Evolutionary conservation across 64 coral and sea anemone genomes (phyloP).

Genomic region (Actinia tenebrosa): DNA sequence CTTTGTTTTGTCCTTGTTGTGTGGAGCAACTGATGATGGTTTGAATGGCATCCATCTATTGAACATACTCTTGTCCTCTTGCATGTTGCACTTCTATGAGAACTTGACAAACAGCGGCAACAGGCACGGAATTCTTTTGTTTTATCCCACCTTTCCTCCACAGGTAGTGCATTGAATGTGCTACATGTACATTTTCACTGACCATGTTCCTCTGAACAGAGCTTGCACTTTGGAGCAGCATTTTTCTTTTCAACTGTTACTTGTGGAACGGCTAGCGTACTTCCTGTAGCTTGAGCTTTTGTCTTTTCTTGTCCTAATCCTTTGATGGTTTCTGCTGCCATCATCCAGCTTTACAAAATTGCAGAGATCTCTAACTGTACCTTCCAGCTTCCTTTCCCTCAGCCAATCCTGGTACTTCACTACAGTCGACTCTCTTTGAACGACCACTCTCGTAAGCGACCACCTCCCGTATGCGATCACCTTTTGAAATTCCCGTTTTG

Average conservation of each 20-base stretch:
- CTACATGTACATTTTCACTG: conserved; percentile 1
- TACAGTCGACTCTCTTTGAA: too few relatives aligned
- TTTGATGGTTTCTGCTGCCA: background rate
- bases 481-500: too few relatives aligned
- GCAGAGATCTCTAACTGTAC: conserved; percentile 18
- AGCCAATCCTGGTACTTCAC: conserved; percentile 17
- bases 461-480: too few relatives aligned
- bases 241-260: background rate
- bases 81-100: conserved; percentile 12
- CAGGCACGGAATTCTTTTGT: conserved; percentile 30
- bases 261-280: background rate
- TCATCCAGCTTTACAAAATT: conserved; percentile 24
- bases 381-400: background rate
- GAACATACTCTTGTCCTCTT: conserved; percentile 9
- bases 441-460: too few relatives aligned
- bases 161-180: conserved; percentile 14
- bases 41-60: background rate
- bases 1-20: background rate
- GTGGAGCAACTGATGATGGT: conserved; percentile 19
- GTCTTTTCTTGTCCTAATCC: conserved; percentile 4
- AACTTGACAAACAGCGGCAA: conserved; percentile 24
- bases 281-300: background rate
- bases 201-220: conserved; percentile 26
- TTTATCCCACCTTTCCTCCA: conserved; percentile 7
- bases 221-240: background rate